Percentiles rank a stretch among this genome's conserved stretches.
Conservation (phyloP, 2,797 vertebrate genomes). For the Benthosema pterotum region DNA sequence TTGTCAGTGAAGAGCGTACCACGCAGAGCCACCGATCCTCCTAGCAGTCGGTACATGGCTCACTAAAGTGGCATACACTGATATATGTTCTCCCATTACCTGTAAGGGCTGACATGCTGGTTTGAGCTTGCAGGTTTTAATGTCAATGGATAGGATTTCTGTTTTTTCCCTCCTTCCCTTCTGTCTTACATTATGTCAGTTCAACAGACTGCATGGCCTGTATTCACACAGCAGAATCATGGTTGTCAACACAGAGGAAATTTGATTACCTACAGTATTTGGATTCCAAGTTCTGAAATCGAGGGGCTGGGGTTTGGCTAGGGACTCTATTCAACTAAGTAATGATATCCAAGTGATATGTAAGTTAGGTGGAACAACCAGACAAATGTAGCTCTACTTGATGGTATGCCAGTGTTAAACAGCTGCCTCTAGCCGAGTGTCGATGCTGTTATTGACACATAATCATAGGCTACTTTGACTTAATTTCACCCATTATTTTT, state of each 20-base stretch:
- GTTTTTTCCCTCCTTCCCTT: neutral
- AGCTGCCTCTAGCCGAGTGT: no score
- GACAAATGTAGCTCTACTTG: no score
- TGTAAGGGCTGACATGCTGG: conserved; percentile 45
- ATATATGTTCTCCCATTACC: conserved; percentile 34
- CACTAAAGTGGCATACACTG: conserved; percentile 26
- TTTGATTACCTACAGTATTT: neutral
- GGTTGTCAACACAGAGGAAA: conserved; percentile 7
- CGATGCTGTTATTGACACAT: no score
- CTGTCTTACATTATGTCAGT: conserved; percentile 24
- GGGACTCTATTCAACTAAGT: no score
- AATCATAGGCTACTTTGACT: no score
- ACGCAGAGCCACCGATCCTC: conserved; percentile 3
- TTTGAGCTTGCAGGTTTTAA: conserved; percentile 46
- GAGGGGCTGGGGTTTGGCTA: no score
- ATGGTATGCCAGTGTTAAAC: no score
- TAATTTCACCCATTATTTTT: no score
- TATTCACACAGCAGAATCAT: no score
- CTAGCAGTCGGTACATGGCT: conserved; percentile 2
- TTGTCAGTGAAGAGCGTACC: conserved; percentile 14
- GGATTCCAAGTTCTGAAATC: no score
- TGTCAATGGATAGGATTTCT: conserved; percentile 41
- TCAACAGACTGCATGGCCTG: conserved; percentile 27
- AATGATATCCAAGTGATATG: no score
- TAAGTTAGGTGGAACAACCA: no score